Conservation (phyloP, 1,140 invertebrate species). For the Odontomachus brunneus region DNA sequence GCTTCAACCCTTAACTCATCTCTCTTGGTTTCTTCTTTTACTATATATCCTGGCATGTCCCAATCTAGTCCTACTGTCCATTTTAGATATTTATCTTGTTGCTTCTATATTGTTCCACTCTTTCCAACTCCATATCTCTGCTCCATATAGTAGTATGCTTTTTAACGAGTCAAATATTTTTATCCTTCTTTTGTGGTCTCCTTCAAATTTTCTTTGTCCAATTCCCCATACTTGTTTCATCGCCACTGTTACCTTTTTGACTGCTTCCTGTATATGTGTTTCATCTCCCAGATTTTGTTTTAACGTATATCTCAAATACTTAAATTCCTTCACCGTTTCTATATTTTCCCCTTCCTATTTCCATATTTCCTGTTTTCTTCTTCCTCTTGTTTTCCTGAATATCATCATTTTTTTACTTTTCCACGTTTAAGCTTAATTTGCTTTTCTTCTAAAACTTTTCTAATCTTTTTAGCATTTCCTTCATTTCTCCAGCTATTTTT, state of each 20-base stretch:
- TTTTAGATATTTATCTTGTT: neutral
- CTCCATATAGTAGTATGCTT: neutral
- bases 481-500: constrained; percentile 11
- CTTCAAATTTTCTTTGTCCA: neutral
- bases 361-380: neutral
- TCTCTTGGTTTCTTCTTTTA: neutral
- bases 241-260: neutral
- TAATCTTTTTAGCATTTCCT: neutral
- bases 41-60: neutral
- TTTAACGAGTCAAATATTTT: neutral
- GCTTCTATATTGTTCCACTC: neutral
- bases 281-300: too few relatives aligned
- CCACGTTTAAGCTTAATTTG: neutral
- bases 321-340: neutral
- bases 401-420: neutral
- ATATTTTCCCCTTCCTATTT: neutral
- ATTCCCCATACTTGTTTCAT: neutral
- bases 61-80: neutral
- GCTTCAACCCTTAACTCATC: neutral
- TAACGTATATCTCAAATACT: too few relatives aligned
- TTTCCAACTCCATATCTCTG: neutral
- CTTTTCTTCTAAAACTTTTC: constrained; percentile 5
- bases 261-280: neutral
- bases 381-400: neutral
- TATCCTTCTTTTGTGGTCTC: neutral